Base-by-base conservation (phyloP, 2,797 vertebrate species). In the Crenuchus spilurus region DNA sequence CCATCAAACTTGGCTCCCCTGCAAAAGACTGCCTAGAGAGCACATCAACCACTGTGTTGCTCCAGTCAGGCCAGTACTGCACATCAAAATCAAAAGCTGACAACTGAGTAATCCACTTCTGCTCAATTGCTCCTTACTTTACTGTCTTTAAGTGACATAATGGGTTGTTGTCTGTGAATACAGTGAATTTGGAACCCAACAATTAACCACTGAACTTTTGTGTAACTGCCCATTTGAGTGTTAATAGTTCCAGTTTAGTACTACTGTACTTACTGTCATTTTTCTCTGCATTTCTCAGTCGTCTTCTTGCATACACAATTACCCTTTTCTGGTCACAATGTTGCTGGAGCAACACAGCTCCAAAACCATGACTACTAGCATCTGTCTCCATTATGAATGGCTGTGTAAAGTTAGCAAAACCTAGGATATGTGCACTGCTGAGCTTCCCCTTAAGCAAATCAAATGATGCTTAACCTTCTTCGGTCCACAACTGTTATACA, bases 81-180 rank as follows among this genome's bases (percentile, higher is more conserved):
- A 71, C 67, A 9, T 65, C 49, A 72, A 77, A 77, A 18, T 73
- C 60, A 46, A 73, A 73, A 9, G 35, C n/a, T 7, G 58, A 33
- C 3, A 63, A 11, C 3, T 71, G 69, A 16, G 42, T 28, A 14
- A 72, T 6, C 44, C 58, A 62, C 3, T 44, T 51, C 6, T 64
- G 28, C 33, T 72, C n/a, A 11, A 73, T 35, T 2, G 26, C 49
- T 2, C 61, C 49, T 28, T 65, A 4, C 10, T 55, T 72, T 0
- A 35, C 35, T 3, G 24, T 77, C 9, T 60, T 30, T 10, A 66
- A n/a, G 16, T 72, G 41, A 8, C 33, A 68, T 10, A 77, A 30
- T 0, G 44, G 63, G 7, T 73, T 77, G 6, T 77, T 72, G 6
- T 67, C 51, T 1, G 61, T 77, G 6, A 66, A 1, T 0, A 72